Conservation (phyloP, 1,140 invertebrate species). For the Drosophila baimaii region DNA sequence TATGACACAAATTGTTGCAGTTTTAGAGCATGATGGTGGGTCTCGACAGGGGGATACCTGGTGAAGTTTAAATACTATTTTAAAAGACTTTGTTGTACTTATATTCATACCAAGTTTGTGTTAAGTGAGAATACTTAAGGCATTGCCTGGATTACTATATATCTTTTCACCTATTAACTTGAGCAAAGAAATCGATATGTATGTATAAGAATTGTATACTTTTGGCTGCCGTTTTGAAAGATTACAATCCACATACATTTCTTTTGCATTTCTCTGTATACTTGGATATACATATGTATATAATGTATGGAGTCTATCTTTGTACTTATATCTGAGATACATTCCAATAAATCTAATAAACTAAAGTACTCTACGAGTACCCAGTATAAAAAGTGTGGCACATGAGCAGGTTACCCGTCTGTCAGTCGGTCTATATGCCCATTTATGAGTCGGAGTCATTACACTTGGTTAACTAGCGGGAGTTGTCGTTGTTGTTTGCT, state of each 20-base stretch:
- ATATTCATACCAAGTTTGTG: too few relatives aligned
- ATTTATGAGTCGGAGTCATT: constrained; percentile 41
- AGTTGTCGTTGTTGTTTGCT: background rate
- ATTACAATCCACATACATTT: too few relatives aligned
- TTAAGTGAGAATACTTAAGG: too few relatives aligned
- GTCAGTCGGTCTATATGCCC: constrained; percentile 39
- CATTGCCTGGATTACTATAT: too few relatives aligned
- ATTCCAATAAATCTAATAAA: background rate
- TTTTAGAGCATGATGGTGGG: background rate
- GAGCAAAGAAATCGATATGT: too few relatives aligned
- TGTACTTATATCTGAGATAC: too few relatives aligned
- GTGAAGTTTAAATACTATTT: background rate
- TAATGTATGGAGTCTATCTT: too few relatives aligned
- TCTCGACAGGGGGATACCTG: background rate
- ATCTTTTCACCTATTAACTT: too few relatives aligned
- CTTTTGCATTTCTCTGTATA: background rate
- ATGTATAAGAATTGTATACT: too few relatives aligned
- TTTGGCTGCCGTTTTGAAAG: too few relatives aligned
- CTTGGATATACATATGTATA: too few relatives aligned
- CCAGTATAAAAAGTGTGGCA: constrained; percentile 55
- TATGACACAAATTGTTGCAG: constrained; percentile 53
- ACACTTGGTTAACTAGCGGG: constrained; percentile 16
- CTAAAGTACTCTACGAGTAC: background rate
- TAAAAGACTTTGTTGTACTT: too few relatives aligned
- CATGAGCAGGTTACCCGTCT: constrained; percentile 57